These are phyloP conservation scores for Caradrina clavipalpis DNA, from an alignment of 2,888 invertebrate species.

Conservation along the genomic window DNA sequence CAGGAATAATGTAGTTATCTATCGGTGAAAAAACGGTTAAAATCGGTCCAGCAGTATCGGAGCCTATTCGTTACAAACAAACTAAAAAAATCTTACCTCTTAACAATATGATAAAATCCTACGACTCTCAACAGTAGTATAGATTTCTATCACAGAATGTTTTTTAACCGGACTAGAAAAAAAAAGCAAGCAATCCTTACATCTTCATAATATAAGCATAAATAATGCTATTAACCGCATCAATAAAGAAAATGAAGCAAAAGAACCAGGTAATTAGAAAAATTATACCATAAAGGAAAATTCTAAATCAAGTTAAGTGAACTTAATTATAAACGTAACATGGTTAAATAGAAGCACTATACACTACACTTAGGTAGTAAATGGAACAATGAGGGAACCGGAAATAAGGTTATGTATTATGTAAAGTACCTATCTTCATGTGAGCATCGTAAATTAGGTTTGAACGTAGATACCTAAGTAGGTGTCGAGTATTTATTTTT, in stretches of 20 bases:
- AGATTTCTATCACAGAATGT: no score
- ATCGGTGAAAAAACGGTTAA: no score
- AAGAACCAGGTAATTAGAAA: not conserved
- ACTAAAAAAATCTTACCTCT: no score
- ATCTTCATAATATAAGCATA: no score
- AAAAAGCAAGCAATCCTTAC: no score
- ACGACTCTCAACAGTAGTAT: no score
- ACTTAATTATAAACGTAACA: constrained; percentile 36
- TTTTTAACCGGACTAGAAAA: no score
- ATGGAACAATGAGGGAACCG: constrained; percentile 37
- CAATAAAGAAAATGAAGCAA: not conserved
- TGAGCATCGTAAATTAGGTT: constrained; percentile 33
- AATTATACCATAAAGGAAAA: constrained; percentile 1
- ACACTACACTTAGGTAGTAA: constrained; percentile 23
- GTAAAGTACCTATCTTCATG: constrained; percentile 24
- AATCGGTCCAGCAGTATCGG: no score
- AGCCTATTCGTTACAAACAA: no score
- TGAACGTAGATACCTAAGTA: constrained; percentile 6
- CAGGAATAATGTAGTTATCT: no score
- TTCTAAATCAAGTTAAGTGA: constrained; percentile 30
- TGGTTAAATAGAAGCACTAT: constrained; percentile 24
- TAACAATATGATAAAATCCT: no score
- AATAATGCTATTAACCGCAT: no score
- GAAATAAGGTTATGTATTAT: constrained; percentile 44
- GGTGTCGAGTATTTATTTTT: constrained; percentile 8